A percentile compares a stretch with the other conserved stretches of the same genome.
Evolutionary conservation across 2,113 vertebrate genomes (phyloP).

Genomic region (Fukomys damarensis): DNA sequence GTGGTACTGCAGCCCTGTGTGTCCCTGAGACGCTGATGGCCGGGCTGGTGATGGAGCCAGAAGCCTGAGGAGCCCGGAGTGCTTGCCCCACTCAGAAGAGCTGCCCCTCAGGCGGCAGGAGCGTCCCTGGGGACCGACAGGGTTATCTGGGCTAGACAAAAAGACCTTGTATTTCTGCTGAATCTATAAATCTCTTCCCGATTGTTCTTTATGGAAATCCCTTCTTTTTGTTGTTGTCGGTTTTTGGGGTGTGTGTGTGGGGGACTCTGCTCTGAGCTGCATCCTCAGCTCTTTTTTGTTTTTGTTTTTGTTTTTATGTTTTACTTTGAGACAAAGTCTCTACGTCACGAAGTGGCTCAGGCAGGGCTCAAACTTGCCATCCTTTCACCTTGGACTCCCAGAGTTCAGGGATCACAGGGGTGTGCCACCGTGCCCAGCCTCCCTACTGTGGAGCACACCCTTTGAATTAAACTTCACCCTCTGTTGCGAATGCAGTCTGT

Average conservation of each 20-base stretch:
- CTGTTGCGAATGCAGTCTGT: background rate
- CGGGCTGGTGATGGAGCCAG: background rate
- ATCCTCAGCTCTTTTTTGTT: no score
- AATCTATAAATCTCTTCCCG: background rate
- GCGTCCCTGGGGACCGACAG: background rate
- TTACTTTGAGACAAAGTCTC: no score
- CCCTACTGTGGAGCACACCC: no score
- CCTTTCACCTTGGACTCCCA: no score
- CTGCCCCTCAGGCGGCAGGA: background rate
- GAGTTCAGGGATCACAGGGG: no score
- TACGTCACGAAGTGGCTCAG: no score
- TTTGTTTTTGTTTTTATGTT: no score
- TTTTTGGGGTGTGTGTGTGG: background rate
- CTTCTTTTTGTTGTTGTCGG: background rate
- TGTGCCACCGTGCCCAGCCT: no score
- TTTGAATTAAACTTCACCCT: background rate
- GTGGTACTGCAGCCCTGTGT: no score
- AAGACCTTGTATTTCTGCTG: background rate
- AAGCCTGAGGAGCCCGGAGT: background rate
- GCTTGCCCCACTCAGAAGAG: background rate
- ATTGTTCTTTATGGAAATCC: background rate
- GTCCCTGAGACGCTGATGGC: background rate
- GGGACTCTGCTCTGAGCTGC: no score
- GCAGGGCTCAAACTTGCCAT: no score
- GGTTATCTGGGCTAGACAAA: background rate